Conservation (phyloP, 2,888 invertebrate genomes). For the Incurvaria masculella region DNA sequence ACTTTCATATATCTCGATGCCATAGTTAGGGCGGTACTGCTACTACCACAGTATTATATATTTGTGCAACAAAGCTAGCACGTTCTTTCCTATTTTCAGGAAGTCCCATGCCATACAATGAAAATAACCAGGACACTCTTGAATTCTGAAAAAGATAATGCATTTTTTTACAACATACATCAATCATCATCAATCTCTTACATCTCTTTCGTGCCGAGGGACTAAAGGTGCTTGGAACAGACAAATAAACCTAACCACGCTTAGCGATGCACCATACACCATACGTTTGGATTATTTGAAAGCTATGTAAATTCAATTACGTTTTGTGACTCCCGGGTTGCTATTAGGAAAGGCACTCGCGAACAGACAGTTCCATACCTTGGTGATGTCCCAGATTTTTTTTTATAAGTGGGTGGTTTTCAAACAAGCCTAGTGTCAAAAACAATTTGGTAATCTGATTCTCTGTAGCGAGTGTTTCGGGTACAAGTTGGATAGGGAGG, state of each 20-base stretch:
- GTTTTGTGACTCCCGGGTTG: constrained; percentile 3
- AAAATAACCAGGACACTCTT: constrained; percentile 47
- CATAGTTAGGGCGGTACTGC: too few species aligned
- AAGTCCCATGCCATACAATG: too few species aligned
- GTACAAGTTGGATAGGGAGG: too few species aligned
- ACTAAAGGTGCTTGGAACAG: not conserved
- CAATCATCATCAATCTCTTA: not conserved
- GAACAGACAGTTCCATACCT: not conserved
- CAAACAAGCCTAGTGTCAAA: constrained; percentile 3
- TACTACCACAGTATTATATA: too few species aligned
- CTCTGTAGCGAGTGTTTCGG: too few species aligned
- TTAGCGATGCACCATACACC: not conserved
- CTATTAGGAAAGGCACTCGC: constrained; percentile 7
- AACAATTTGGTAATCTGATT: not conserved
- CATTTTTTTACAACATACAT: not conserved
- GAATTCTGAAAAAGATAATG: constrained; percentile 39
- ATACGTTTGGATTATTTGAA: not conserved
- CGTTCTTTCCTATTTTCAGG: too few species aligned
- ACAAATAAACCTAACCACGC: constrained; percentile 3
- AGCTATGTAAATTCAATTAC: not conserved
- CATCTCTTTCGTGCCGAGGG: not conserved
- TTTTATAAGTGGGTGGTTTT: constrained; percentile 12
- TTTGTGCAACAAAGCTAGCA: too few species aligned
- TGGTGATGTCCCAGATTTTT: constrained; percentile 3
- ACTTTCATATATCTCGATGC: too few species aligned